Percentiles rank a stretch among this genome's conserved stretches.
phyloP scores from a whole-genome alignment of 2,797 vertebrate genomes.

The Onychomys arenicola region DNA sequence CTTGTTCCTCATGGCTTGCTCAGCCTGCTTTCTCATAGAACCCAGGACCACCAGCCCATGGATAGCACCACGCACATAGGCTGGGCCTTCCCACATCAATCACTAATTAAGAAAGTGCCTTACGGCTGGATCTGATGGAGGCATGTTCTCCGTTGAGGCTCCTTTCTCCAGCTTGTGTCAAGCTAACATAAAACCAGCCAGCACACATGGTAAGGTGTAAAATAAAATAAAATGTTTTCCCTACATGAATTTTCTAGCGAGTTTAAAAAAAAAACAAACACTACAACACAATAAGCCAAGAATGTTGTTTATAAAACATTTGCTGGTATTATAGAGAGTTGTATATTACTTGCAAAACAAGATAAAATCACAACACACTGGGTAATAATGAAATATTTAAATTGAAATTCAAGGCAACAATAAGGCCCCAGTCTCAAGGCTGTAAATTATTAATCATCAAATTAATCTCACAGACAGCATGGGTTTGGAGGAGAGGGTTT shows the following conservation, averaged over 20 bases:
- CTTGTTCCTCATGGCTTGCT: background rate
- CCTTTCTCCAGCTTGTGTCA: background rate
- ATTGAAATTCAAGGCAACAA: conserved; percentile 34
- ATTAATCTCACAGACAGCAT: background rate
- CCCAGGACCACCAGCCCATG: background rate
- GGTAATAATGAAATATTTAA: conserved; percentile 61
- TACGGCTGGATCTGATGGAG: too few species aligned
- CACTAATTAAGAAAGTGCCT: background rate
- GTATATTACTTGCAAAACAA: background rate
- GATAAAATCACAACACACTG: background rate
- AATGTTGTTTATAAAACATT: background rate
- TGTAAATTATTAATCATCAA: conserved; percentile 43
- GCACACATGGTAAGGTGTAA: background rate
- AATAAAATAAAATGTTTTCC: background rate
- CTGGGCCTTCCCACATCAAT: background rate
- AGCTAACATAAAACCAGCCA: background rate
- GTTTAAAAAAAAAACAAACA: background rate
- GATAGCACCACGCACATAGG: background rate
- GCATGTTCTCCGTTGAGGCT: background rate
- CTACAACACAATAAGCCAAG: background rate
- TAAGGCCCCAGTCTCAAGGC: background rate
- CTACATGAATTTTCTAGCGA: conserved; percentile 8
- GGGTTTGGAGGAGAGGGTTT: background rate
- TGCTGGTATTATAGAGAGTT: conserved; percentile 33
- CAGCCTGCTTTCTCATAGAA: background rate